phyloP scores from a whole-genome alignment of 1,140 invertebrate species.

The Dendrolimus kikuchii region DNA sequence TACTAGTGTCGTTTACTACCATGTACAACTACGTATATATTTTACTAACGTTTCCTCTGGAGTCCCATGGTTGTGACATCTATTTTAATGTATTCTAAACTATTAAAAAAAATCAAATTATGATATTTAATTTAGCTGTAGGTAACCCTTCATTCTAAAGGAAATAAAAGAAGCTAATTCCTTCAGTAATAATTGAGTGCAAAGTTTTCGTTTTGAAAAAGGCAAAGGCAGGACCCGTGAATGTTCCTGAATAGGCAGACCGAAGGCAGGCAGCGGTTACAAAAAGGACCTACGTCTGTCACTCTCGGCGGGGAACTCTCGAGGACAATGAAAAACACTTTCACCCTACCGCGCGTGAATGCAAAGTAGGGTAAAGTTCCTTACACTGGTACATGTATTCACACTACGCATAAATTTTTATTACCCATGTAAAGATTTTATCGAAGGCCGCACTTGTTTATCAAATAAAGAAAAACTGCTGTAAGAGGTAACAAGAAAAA shows the following conservation, averaged over 20 bases:
- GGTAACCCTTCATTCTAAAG: too few relatives aligned
- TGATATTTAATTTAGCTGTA: too few relatives aligned
- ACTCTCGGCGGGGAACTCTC: constrained; percentile 15
- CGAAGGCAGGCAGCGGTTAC: constrained; percentile 21
- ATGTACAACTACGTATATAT: too few relatives aligned
- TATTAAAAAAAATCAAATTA: too few relatives aligned
- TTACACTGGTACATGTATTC: constrained; percentile 12
- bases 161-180: too few relatives aligned
- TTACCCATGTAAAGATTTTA: constrained; percentile 30
- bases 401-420: constrained; percentile 26
- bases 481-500: constrained; percentile 9
- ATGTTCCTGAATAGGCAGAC: constrained; percentile 28
- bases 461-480: constrained; percentile 34
- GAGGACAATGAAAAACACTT: constrained; percentile 42
- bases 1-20: too few relatives aligned
- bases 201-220: constrained; percentile 15
- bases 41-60: too few relatives aligned
- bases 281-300: constrained; percentile 31
- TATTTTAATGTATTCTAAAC: too few relatives aligned
- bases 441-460: constrained; percentile 30
- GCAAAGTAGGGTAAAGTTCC: constrained; percentile 27
- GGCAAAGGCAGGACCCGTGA: constrained; percentile 12
- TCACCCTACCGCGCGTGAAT: constrained; percentile 24
- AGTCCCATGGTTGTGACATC: too few relatives aligned
- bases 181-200: constrained; percentile 4